phyloP scores from a whole-genome alignment of 1,140 invertebrate species.

The Hypsibius dujardini region DNA sequence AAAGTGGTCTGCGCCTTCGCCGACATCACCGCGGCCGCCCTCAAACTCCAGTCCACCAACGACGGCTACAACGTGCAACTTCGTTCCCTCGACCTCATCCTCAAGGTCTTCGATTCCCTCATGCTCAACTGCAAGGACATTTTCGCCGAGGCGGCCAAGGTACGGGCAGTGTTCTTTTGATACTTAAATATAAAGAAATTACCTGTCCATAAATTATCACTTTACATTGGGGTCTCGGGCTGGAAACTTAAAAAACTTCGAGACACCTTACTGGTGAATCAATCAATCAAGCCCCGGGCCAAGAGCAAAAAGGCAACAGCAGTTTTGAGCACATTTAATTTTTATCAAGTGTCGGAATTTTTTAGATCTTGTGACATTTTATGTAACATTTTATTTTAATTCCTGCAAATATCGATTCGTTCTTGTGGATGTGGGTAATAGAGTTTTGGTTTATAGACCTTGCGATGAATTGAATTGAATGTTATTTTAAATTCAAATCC shows the following conservation, averaged over 20 bases:
- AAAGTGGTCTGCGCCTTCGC: background rate
- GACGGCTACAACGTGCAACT: background rate
- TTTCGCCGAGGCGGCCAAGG: background rate
- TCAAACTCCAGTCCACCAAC: background rate
- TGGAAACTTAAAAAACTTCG: too few relatives aligned
- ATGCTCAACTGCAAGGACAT: background rate
- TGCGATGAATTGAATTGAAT: too few relatives aligned
- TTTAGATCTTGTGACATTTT: too few relatives aligned
- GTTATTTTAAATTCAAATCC: too few relatives aligned
- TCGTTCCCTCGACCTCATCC: background rate
- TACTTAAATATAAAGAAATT: background rate
- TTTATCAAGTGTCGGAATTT: too few relatives aligned
- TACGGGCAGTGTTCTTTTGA: background rate
- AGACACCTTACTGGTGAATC: too few relatives aligned
- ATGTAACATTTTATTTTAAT: too few relatives aligned
- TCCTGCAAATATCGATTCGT: too few relatives aligned
- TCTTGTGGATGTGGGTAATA: too few relatives aligned
- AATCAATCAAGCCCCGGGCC: background rate
- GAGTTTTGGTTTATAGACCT: too few relatives aligned
- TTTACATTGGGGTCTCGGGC: background rate
- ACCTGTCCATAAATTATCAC: too few relatives aligned
- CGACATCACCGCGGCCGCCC: background rate
- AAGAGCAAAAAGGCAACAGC: background rate
- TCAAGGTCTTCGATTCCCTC: background rate
- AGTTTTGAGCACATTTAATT: conserved; percentile 5